Conservation (phyloP, 2,797 vertebrate species). For the Pyrocephalus nanus region DNA sequence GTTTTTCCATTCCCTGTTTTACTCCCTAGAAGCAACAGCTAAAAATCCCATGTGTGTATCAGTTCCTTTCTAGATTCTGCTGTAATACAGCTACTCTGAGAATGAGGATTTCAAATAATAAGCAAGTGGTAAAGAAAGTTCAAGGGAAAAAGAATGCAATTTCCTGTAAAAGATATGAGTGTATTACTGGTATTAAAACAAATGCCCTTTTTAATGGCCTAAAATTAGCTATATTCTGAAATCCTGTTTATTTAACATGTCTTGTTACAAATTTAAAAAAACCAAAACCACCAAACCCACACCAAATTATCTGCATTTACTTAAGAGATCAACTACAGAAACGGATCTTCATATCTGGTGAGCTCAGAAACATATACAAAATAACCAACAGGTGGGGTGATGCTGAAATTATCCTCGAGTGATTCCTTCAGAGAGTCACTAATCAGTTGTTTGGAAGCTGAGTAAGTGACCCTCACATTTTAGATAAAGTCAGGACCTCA, state of each 20-base stretch:
- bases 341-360: neutral
- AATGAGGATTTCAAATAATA: neutral
- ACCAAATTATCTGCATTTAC: neutral
- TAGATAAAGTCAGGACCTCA: neutral
- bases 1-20: neutral
- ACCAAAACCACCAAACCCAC: neutral
- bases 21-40: neutral
- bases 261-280: neutral
- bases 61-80: neutral
- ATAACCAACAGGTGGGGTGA: neutral
- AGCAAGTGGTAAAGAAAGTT: neutral
- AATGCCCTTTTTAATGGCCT: neutral
- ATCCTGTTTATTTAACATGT: neutral
- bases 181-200: neutral
- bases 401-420: neutral
- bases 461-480: neutral
- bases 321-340: neutral
- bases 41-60: neutral
- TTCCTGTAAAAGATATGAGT: neutral
- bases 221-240: neutral
- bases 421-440: constrained; percentile 2
- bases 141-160: neutral
- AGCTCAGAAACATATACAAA: neutral
- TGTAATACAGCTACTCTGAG: neutral
- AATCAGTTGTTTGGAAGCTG: neutral